Evolutionary conservation across 2,888 invertebrate genomes (phyloP), one percentile per base, ranked within the genome.

Genomic region (Drosophila borborema): DNA sequence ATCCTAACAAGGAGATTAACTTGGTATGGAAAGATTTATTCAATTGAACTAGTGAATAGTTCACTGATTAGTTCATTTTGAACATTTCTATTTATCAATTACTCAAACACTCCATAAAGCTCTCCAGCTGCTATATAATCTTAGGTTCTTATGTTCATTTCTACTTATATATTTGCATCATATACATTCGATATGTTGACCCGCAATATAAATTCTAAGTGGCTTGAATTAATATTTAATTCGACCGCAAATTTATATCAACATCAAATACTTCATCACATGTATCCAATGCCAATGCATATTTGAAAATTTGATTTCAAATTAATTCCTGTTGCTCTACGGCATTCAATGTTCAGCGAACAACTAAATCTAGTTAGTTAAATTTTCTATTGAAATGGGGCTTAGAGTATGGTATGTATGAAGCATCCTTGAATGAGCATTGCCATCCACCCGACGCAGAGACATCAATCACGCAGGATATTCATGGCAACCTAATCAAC

Each of bases 401-500:
- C 16, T 38, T 31, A 31, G 31, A 34, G 10, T 41, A 28, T 28
- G 45, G 46, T n/a, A 10, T 40, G 16, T 16, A 31, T 43, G 34
- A 9, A 40, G 53, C 48, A 12, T 23, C 20, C 18, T 49, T 23
- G 36, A 20, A 41, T 5, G 34, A 23, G 66, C 36, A 8, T 31
- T 20, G 67, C n/a, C 20, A 14, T 18, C 16, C 16, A 20, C 12
- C 16, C 16, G 7, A 12, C 34, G 28, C 55, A 28, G 40, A 53
- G 10, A 9, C 66, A 72, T 64, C 63, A 51, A 64, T 64, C 54
- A 48, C 41, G 14, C 69, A 61, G 45, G 43, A 60, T 16, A 61
- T 69, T 58, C 34, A 54, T 73, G 76, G 66, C 63, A 84, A 40
- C 56, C 62, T 65, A 79, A 83, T 85, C 76, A 72, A 85, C 67